Evolutionary conservation across 2,888 invertebrate genomes (phyloP).

Genomic region (Pristionchus maxplancki): DNA sequence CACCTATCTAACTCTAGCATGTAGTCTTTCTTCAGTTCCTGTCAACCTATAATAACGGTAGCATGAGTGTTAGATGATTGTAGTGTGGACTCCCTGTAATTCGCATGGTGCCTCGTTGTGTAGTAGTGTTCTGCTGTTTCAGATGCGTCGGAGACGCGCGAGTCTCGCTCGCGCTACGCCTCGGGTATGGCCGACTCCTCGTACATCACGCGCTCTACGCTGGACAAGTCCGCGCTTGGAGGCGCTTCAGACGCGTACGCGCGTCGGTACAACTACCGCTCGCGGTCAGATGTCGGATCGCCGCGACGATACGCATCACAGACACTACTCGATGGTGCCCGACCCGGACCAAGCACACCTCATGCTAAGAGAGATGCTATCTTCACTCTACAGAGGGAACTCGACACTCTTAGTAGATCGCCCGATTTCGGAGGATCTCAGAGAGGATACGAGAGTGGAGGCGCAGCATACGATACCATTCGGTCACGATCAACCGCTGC

Average conservation of each 20-base stretch:
- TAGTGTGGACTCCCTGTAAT: slow-evolving; percentile 53
- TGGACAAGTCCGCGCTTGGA: slow-evolving; percentile 58
- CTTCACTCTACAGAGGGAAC: slow-evolving; percentile 76
- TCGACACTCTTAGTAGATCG: slow-evolving; percentile 75
- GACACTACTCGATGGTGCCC: slow-evolving; percentile 76
- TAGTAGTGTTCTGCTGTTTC: slow-evolving; percentile 51
- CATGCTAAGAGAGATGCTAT: slow-evolving; percentile 75
- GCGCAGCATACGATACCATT: slow-evolving; percentile 73
- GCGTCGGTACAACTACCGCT: slow-evolving; percentile 76
- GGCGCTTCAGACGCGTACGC: slow-evolving; percentile 69
- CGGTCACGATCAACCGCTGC: slow-evolving; percentile 60
- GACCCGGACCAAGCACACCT: slow-evolving; percentile 77
- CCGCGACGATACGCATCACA: slow-evolving; percentile 76
- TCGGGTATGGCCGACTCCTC: slow-evolving; percentile 67
- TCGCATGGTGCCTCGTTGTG: slow-evolving; percentile 53
- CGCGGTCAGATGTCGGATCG: slow-evolving; percentile 74
- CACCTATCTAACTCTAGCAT: slow-evolving; percentile 7
- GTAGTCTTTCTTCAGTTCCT: not conserved
- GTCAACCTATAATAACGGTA: not conserved
- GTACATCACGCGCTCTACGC: slow-evolving; percentile 69
- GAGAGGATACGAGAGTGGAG: slow-evolving; percentile 59
- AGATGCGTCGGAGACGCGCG: slow-evolving; percentile 55
- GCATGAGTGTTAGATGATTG: slow-evolving; percentile 37
- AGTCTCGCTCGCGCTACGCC: slow-evolving; percentile 68
- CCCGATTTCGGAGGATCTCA: slow-evolving; percentile 64